These are phyloP conservation scores for Sitobion miscanthi DNA, from an alignment of 1,140 invertebrate species.

Conservation along the genomic window DNA sequence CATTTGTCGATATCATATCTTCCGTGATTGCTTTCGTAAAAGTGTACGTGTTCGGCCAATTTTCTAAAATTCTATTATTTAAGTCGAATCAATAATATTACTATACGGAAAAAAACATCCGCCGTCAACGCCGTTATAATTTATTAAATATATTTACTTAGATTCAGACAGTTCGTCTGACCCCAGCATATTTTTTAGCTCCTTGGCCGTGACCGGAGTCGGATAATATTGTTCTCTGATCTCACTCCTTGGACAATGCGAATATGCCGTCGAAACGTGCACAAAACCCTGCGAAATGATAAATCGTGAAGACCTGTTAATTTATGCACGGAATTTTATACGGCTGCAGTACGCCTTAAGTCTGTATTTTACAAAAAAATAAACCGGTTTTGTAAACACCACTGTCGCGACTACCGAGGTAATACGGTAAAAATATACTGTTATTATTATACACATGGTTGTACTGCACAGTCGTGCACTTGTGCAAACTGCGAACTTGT, in stretches of 20 bases:
- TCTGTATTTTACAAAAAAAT: too few species aligned
- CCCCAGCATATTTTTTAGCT: background rate
- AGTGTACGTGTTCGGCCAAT: slow-evolving; percentile 50
- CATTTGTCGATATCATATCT: background rate
- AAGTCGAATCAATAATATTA: too few species aligned
- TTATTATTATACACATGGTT: too few species aligned
- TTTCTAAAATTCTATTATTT: slow-evolving; percentile 18
- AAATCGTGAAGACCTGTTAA: background rate
- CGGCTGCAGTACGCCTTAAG: too few species aligned
- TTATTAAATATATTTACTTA: background rate
- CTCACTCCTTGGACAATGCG: slow-evolving; percentile 73
- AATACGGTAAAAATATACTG: too few species aligned
- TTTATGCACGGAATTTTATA: background rate
- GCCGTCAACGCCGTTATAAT: background rate
- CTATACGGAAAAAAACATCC: background rate
- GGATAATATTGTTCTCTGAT: slow-evolving; percentile 84
- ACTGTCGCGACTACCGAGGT: too few species aligned
- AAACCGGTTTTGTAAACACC: background rate
- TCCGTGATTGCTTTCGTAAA: slow-evolving; percentile 39
- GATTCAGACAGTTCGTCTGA: background rate
- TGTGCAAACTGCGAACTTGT: background rate
- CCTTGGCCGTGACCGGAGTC: slow-evolving; percentile 64
- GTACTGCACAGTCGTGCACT: background rate
- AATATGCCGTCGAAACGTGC: slow-evolving; percentile 86
- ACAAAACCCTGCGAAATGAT: slow-evolving; percentile 68